Conservation (phyloP, 2,113 vertebrate genomes). For the Poicephalus gulielmi region DNA sequence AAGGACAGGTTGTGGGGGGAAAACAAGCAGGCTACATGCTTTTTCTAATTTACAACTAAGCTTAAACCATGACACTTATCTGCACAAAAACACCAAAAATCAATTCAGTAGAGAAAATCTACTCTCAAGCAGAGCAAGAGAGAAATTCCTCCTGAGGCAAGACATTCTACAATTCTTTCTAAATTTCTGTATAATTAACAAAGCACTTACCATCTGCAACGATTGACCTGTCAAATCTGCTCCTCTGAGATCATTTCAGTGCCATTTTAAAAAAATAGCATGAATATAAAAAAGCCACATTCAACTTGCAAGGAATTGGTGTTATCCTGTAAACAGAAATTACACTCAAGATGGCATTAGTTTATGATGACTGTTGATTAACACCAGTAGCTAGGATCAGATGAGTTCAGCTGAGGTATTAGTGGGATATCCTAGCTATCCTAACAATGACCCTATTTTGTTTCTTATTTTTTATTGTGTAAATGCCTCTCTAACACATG, state of each 20-base stretch:
- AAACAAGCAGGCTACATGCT: too few relatives aligned
- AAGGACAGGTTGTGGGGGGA: too few relatives aligned
- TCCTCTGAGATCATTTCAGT: conserved; percentile 80
- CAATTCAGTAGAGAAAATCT: conserved; percentile 73
- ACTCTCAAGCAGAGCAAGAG: conserved; percentile 69
- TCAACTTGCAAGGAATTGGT: conserved; percentile 65
- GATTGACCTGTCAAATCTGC: conserved; percentile 80
- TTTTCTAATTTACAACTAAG: too few relatives aligned
- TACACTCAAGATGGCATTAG: conserved; percentile 52
- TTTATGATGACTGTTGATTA: conserved; percentile 42
- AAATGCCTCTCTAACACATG: conserved; percentile 32
- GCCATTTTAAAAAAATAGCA: conserved; percentile 68
- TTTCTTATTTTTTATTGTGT: neutral
- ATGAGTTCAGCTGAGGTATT: conserved; percentile 37
- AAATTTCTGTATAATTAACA: conserved; percentile 83
- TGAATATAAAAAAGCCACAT: conserved; percentile 71
- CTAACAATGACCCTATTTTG: neutral
- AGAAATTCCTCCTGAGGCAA: conserved; percentile 80
- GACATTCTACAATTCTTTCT: conserved; percentile 79
- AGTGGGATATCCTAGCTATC: neutral
- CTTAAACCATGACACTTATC: too few relatives aligned
- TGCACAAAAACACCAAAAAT: conserved; percentile 71
- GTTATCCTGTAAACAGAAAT: conserved; percentile 69
- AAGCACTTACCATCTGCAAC: conserved; percentile 80
- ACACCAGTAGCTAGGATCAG: conserved; percentile 31